Conservation (phyloP, 2,113 vertebrate species). For the Hippopotamus amphibius region DNA sequence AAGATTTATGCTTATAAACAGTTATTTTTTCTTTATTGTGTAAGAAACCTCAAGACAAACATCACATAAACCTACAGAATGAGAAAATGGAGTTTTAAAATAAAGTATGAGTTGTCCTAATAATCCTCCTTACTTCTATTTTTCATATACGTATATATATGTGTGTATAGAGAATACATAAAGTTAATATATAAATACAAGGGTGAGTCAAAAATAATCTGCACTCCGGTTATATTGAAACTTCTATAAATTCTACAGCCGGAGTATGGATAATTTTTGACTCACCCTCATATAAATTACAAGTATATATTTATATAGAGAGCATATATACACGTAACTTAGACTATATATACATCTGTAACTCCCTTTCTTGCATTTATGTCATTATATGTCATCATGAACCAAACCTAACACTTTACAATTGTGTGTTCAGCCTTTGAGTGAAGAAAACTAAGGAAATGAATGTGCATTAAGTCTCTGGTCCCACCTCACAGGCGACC, state of each 20-base stretch:
- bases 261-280: too few relatives aligned
- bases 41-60: conserved; percentile 52
- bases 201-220: too few relatives aligned
- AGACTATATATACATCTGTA: not conserved
- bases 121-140: not conserved
- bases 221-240: too few relatives aligned
- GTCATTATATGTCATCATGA: not conserved
- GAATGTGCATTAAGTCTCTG: not conserved
- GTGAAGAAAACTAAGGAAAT: not conserved
- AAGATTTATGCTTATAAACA: conserved; percentile 59
- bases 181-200: not conserved
- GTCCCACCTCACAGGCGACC: not conserved
- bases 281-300: not conserved
- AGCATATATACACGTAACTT: not conserved
- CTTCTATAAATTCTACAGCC: too few relatives aligned
- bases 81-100: conserved; percentile 60
- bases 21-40: conserved; percentile 53
- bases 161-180: not conserved
- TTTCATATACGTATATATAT: not conserved
- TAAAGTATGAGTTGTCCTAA: conserved; percentile 25
- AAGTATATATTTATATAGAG: not conserved
- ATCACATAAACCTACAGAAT: not conserved
- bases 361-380: not conserved
- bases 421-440: not conserved
- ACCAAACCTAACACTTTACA: not conserved